Evolutionary conservation across 2,888 invertebrate genomes (phyloP).

Genomic region (Cephus runcator): DNA sequence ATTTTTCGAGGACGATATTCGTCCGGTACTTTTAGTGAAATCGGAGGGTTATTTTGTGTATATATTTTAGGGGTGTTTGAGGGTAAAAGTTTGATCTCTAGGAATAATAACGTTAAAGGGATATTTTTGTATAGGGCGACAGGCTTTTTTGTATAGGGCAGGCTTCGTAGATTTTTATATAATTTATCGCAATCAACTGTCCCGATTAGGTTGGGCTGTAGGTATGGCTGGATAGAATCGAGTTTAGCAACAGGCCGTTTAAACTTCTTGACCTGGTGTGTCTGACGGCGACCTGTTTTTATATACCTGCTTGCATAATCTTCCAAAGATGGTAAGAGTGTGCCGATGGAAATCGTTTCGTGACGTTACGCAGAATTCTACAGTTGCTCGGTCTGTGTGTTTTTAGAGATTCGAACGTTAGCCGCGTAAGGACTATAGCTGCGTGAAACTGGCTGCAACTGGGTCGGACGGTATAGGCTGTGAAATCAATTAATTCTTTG

Average conservation of each 20-base stretch:
- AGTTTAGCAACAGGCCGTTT: neutral
- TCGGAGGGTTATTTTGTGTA: neutral
- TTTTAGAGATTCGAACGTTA: neutral
- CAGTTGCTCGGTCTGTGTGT: neutral
- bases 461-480: neutral
- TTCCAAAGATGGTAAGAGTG: constrained; percentile 36
- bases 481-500: neutral
- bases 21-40: neutral
- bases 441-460: neutral
- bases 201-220: neutral
- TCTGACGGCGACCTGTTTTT: constrained; percentile 25
- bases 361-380: neutral
- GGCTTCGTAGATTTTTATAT: neutral
- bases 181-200: neutral
- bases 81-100: neutral
- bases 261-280: neutral
- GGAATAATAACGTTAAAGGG: neutral
- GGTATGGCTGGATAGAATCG: neutral
- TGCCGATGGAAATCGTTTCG: neutral
- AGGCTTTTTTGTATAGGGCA: no score
- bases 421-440: neutral
- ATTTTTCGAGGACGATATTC: neutral
- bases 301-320: constrained; percentile 43
- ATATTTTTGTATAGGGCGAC: neutral
- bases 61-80: neutral